Evolutionary conservation across 2,888 invertebrate genomes (phyloP).

Genomic region (Drosophila pegasa): DNA sequence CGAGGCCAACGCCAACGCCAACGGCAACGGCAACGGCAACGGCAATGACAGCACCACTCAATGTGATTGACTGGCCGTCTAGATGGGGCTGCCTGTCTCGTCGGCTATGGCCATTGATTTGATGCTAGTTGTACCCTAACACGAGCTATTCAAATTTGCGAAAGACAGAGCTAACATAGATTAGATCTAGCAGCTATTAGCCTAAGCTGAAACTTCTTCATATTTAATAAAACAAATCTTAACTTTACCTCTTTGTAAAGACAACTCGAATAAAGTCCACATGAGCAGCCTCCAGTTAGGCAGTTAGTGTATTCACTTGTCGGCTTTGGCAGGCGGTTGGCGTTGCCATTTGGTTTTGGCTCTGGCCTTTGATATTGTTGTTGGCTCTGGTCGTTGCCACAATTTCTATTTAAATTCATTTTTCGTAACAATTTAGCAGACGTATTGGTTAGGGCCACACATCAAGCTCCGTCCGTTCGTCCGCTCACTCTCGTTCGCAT

Average conservation of each 20-base stretch:
- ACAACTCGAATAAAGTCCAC: no score
- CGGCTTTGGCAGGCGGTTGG: background rate
- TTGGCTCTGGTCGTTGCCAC: conserved; percentile 19
- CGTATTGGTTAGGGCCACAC: conserved; percentile 24
- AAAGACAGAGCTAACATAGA: background rate
- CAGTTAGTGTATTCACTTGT: background rate
- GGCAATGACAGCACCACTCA: conserved; percentile 58
- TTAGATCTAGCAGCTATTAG: no score
- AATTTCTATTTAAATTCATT: conserved; percentile 62
- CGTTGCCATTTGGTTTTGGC: conserved; percentile 6
- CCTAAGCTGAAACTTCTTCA: no score
- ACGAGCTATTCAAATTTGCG: background rate
- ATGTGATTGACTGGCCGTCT: conserved; percentile 61
- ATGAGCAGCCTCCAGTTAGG: no score
- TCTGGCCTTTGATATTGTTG: conserved; percentile 17
- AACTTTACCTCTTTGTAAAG: no score
- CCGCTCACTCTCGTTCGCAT: background rate
- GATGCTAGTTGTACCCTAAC: conserved; percentile 23
- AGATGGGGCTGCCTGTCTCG: conserved; percentile 33
- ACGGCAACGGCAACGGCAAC: conserved; percentile 1
- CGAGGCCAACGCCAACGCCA: conserved; percentile 4
- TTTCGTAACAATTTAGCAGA: conserved; percentile 55
- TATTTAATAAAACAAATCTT: no score
- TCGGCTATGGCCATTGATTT: conserved; percentile 45
- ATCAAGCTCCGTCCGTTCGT: background rate